Evolutionary conservation across 1,140 invertebrate species (phyloP).

Genomic region (Brachionus rotundiformis): DNA sequence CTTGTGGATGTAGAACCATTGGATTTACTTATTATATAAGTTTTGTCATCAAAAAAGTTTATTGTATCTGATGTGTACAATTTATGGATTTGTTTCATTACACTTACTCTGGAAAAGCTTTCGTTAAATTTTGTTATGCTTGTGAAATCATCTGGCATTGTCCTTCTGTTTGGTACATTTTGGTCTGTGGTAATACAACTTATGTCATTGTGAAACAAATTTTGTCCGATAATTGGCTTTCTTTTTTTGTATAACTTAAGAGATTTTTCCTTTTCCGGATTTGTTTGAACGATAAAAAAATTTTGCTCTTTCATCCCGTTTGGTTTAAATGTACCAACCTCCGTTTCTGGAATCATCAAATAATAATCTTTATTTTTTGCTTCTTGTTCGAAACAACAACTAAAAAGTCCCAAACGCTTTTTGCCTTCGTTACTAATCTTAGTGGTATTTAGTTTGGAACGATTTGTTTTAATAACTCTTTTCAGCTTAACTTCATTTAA

Average conservation of each 20-base stretch:
- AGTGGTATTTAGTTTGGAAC: background rate
- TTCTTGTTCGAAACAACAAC: background rate
- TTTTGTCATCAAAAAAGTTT: conserved; percentile 32
- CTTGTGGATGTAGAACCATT: conserved; percentile 4
- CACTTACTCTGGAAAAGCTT: background rate
- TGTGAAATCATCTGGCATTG: background rate
- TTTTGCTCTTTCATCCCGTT: background rate
- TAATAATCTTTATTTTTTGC: conserved; percentile 15
- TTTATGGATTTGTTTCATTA: conserved; percentile 15
- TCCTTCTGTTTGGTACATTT: background rate
- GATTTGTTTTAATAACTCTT: background rate
- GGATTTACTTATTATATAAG: conserved; percentile 9
- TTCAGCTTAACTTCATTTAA: background rate
- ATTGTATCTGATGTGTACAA: conserved; percentile 19
- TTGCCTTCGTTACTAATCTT: background rate
- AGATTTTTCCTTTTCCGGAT: background rate
- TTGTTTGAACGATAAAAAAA: conserved; percentile 11
- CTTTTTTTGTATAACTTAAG: conserved; percentile 27
- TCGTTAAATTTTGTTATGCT: background rate
- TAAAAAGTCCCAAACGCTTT: background rate
- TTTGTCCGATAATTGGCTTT: background rate
- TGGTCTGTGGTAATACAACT: background rate
- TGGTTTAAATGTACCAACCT: background rate
- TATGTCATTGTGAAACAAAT: conserved; percentile 22
- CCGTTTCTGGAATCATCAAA: background rate